A percentile compares a stretch with the other conserved stretches of the same genome.
phyloP scores from a whole-genome alignment of 2,888 invertebrate species.

The Caenorhabditis plicata region DNA sequence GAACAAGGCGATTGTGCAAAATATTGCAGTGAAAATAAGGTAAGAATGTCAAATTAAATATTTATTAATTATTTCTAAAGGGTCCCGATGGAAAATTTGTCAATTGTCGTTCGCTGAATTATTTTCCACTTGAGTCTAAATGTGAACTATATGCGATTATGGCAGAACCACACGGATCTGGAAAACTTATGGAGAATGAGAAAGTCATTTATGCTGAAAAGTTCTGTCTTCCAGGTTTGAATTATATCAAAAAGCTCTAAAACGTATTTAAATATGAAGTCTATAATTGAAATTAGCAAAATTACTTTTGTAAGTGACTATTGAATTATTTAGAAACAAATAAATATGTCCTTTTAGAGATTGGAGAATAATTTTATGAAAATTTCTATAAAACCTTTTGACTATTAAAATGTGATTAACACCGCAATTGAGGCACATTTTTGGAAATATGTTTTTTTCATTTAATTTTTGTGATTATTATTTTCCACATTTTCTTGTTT shows the following conservation, averaged over 20 bases:
- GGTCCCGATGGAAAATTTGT: conserved; percentile 49
- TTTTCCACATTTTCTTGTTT: no score
- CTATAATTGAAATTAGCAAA: no score
- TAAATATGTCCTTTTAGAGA: no score
- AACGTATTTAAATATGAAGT: no score
- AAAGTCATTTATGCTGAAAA: conserved; percentile 60
- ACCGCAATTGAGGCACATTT: no score
- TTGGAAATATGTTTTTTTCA: no score
- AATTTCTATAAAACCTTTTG: no score
- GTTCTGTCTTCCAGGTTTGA: conserved; percentile 59
- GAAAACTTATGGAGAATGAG: conserved; percentile 56
- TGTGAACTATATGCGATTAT: conserved; percentile 55
- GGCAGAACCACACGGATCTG: conserved; percentile 62
- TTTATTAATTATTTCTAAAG: conserved; percentile 19
- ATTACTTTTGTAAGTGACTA: no score
- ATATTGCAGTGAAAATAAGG: conserved; percentile 50
- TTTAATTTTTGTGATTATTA: no score
- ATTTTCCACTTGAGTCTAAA: conserved; percentile 46
- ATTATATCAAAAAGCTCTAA: no score
- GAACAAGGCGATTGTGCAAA: conserved; percentile 57
- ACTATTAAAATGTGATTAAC: no score
- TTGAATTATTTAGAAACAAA: no score
- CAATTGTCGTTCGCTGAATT: conserved; percentile 59
- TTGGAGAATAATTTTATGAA: neutral
- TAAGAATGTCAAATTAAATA: conserved; percentile 13